Evolutionary conservation across 2,113 vertebrate species (phyloP), one percentile per base, ranked within the genome.

Genomic region (Misgurnus mizolepis): DNA sequence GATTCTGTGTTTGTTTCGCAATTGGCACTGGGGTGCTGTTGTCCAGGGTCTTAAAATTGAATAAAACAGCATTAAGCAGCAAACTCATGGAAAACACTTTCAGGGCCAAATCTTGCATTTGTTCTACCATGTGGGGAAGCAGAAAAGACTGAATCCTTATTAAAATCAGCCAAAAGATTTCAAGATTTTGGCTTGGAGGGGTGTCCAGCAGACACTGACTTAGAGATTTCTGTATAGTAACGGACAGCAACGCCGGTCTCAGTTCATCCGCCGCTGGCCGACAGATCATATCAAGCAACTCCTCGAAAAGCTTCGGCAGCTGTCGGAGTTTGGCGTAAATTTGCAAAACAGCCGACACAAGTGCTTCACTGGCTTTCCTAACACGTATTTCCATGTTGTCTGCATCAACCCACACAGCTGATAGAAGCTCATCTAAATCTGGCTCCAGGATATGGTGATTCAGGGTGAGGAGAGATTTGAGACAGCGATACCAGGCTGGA

Each of bases 361-460:
- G 88, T 0, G 85, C 82, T 85, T 96, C 95, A 88, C 94, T 93
- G 0, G 96, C 91, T 76, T 92, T 95, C 64, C 86, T 92, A 0
- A 90, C 90, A 68, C 92, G 90, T 0, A 68, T 41, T 7, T 98
- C 96, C 3, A 80, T 88, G 65, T 91, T 88, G 41, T 92, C 88
- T 0, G 94, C 92, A 70, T 96, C 90, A 5, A 98, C 91, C 96
- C 97, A 99, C 11, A 94, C 93, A 0, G 90, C 92, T 0, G 95
- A 92, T 71, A 96, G 88, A 6, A 99, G 89, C 58, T 95, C 94
- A 71, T 95, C 94, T 80, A 98, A 89, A 83, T 96, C 93, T 18
- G 96, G 95, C 81, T 98, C 97, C 79, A 99, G 74, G 87, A 98
- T 96, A 82, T 96, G 89, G 85, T 98, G 98, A 85, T 98, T 99